Evolutionary conservation across 2,113 vertebrate species (phyloP), one percentile per base, ranked within the genome.

Genomic region (Hypanus sabinus): DNA sequence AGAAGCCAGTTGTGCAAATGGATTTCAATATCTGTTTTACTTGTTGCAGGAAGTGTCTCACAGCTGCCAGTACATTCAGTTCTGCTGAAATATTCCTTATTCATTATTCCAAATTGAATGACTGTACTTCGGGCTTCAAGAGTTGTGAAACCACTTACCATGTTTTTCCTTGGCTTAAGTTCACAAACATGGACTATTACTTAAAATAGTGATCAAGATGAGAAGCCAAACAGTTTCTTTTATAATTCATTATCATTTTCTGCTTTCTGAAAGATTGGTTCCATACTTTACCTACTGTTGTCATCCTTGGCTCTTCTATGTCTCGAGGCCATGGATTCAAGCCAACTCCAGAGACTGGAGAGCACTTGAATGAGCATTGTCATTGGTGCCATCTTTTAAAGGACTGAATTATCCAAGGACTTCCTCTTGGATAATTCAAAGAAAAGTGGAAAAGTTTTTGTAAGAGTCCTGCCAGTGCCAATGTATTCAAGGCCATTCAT

Each of bases 21-120:
- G 10, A 20, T 24, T 55, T 93, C n/a, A 93, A 8, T 75, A 73
- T 75, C 70, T 73, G 73, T 93, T 30, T 55, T 9, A 73, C 27
- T 46, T 46, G 91, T 46, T 75, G 24, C 55, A 93, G 70, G 68
- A 73, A 73, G 36, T 55, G 24, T 33, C 68, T 73, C 70, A 27
- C 10, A 93, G 68, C n/a, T 93, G 70, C 68, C 38, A 16, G 91
- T 38, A 93, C 91, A 93, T 93, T 93, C 68, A 73, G 91, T 93
- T 93, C 91, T 73, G 22, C 38, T 93, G 91, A 93, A 93, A 93
- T 73, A 93, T 73, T 93, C 20, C 70, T 93, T 73, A 55, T 27
- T 46, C 91, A 55, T 93, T 38, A 73, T 75, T 93, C 91, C 91
- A 75, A 93, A 46, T 30, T 75, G 91, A 75, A 71, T 71, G 60